phyloP scores from a whole-genome alignment of 2,797 vertebrate species.

The Peromyscus eremicus region DNA sequence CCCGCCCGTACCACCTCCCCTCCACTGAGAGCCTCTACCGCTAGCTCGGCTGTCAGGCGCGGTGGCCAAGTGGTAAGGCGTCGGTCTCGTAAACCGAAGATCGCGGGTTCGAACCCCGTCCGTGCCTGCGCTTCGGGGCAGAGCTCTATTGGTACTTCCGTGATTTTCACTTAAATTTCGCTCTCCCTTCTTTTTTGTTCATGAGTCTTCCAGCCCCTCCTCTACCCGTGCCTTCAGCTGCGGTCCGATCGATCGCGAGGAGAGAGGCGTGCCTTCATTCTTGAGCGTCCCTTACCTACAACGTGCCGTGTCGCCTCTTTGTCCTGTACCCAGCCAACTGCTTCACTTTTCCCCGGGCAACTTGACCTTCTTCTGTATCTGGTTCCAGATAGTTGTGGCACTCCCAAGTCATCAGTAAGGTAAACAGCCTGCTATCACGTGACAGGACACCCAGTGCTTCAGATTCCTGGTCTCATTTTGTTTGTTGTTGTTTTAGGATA shows the following conservation, averaged over 20 bases:
- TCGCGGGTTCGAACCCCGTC: constrained; percentile 96
- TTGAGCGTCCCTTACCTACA: background rate
- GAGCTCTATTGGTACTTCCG: constrained; percentile 48
- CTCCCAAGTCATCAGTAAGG: background rate
- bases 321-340: background rate
- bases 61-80: constrained; percentile 93
- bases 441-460: background rate
- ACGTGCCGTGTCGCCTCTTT: background rate
- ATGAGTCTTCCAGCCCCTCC: background rate
- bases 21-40: constrained; percentile 86
- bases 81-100: constrained; percentile 97
- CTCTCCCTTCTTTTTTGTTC: accelerated
- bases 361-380: background rate
- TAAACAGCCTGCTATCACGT: background rate
- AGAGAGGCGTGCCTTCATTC: background rate
- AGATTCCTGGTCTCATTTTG: background rate
- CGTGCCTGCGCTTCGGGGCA: constrained; percentile 87
- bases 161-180: accelerated
- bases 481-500: background rate
- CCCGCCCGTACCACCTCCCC: constrained; percentile 63
- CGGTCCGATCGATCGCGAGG: background rate
- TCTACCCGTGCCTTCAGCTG: background rate
- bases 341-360: accelerated
- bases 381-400: background rate
- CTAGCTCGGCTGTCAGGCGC: constrained; percentile 91